Percentiles rank a stretch among this genome's conserved stretches.
Evolutionary conservation across 2,113 vertebrate species (phyloP).

Genomic region (Bombycilla garrulus): DNA sequence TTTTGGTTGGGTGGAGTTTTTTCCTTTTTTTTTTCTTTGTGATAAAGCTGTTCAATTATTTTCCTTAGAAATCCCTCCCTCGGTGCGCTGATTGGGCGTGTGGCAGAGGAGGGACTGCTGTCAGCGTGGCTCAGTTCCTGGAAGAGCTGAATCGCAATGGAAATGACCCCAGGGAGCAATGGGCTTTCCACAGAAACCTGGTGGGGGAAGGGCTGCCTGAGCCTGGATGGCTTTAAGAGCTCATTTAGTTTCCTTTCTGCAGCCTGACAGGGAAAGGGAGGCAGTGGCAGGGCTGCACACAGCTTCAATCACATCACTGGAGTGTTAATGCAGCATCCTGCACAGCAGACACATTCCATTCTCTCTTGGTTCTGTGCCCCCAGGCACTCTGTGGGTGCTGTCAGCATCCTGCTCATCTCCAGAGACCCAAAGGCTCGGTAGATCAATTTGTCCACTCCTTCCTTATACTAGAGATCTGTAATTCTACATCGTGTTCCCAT

Average conservation of each 20-base stretch:
- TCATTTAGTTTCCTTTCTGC: constrained; percentile 10
- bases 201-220: not conserved
- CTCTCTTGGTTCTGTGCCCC: not conserved
- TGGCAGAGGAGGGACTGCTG: constrained; percentile 44
- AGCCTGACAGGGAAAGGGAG: not conserved
- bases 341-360: not conserved
- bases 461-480: not conserved
- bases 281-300: not conserved
- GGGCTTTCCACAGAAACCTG: constrained; percentile 33
- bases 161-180: constrained; percentile 57
- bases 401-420: not conserved
- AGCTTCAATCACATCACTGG: not conserved
- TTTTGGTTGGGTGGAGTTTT: not conserved
- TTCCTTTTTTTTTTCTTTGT: not conserved
- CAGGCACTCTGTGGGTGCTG: not conserved
- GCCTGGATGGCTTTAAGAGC: not conserved
- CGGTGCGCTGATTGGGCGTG: not conserved
- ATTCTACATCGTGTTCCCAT: not conserved
- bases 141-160: constrained; percentile 45
- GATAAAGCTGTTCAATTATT: constrained; percentile 27
- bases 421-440: not conserved
- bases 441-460: not conserved
- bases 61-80: constrained; percentile 12
- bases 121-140: constrained; percentile 53
- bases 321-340: not conserved